These are phyloP conservation scores for Brachyopa scutellaris DNA, from an alignment of 2,888 invertebrate genomes.

Conservation along the genomic window DNA sequence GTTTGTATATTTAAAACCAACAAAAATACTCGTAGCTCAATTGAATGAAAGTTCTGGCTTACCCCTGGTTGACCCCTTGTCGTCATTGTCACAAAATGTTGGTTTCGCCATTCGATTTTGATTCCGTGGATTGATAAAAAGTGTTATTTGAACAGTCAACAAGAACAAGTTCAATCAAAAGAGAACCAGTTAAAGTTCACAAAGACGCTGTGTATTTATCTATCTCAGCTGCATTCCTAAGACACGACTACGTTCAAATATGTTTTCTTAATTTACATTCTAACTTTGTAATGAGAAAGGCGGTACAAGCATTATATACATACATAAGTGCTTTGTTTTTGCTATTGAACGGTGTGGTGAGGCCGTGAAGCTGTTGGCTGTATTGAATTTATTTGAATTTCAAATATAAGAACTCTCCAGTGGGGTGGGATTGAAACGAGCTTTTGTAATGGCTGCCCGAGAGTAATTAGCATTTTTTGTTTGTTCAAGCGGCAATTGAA, in stretches of 20 bases:
- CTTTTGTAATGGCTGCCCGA: constrained; percentile 19
- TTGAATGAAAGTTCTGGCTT: too few relatives aligned
- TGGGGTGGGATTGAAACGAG: constrained; percentile 10
- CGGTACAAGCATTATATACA: too few relatives aligned
- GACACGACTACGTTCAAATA: background rate
- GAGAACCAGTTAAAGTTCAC: constrained; percentile 12
- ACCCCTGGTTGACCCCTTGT: too few relatives aligned
- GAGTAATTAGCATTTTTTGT: constrained; percentile 16
- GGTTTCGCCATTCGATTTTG: too few relatives aligned
- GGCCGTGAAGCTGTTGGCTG: too few relatives aligned
- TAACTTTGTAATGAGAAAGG: constrained; percentile 3
- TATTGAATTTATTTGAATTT: constrained; percentile 45
- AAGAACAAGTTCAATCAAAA: background rate
- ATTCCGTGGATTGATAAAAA: too few relatives aligned
- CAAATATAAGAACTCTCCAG: constrained; percentile 22
- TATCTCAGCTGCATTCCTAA: background rate
- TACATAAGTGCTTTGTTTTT: background rate
- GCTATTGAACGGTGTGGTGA: constrained; percentile 14
- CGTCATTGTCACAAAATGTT: too few relatives aligned
- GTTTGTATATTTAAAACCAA: too few relatives aligned
- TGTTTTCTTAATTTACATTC: constrained; percentile 30
- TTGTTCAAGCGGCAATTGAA: background rate
- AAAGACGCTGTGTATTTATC: background rate
- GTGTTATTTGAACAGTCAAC: too few relatives aligned
- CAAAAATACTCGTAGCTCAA: too few relatives aligned